Percentiles rank a stretch among this genome's conserved stretches.
phyloP scores from a whole-genome alignment of 2,113 vertebrate species.

The Procavia capensis region DNA sequence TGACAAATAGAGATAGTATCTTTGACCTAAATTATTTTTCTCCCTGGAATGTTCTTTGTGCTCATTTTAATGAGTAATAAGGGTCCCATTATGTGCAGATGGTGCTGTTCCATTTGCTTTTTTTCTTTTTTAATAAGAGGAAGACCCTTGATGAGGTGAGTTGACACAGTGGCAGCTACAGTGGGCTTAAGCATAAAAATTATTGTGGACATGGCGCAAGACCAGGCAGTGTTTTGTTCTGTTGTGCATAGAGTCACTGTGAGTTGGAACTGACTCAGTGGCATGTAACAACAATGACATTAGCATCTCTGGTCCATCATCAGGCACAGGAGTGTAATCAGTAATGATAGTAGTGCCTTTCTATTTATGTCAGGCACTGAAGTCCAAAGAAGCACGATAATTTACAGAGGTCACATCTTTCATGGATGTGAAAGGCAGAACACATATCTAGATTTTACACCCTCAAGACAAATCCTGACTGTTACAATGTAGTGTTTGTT shows the following conservation, averaged over 20 bases:
- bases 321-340: not conserved
- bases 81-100: conserved; percentile 40
- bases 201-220: too few relatives aligned
- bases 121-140: too few relatives aligned
- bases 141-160: too few relatives aligned
- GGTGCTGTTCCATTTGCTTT: conserved; percentile 35
- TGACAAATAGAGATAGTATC: conserved; percentile 8
- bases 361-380: not conserved
- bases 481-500: not conserved
- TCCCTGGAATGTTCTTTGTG: conserved; percentile 29
- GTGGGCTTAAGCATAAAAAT: too few relatives aligned
- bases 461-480: not conserved
- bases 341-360: not conserved
- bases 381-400: not conserved
- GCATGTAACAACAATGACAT: too few relatives aligned
- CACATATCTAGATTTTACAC: not conserved
- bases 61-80: conserved; percentile 52
- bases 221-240: too few relatives aligned
- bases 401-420: not conserved
- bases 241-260: too few relatives aligned
- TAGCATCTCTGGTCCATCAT: not conserved
- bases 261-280: too few relatives aligned
- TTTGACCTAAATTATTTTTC: conserved; percentile 53
- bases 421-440: not conserved
- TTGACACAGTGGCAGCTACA: too few relatives aligned